Percentiles rank a stretch among this genome's conserved stretches.
These are phyloP conservation scores for Salmo trutta DNA, from an alignment of 2,797 vertebrate genomes.

Conservation along the genomic window DNA sequence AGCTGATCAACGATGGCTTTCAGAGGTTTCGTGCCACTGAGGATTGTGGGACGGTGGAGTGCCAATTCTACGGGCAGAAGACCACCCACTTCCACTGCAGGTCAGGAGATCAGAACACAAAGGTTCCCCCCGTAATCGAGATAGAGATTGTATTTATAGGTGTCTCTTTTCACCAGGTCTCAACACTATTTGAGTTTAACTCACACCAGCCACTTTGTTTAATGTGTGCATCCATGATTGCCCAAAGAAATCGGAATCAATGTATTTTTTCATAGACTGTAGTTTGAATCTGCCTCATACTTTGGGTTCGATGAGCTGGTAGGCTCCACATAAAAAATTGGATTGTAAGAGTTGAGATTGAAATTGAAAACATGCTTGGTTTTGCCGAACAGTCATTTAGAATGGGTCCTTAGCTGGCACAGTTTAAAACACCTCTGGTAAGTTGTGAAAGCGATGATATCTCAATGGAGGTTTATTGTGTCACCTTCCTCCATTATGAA, in stretches of 20 bases:
- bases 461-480: conserved; percentile 34
- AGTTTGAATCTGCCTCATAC: not conserved
- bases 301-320: not conserved
- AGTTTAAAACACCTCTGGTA: conserved; percentile 8
- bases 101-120: conserved; percentile 63
- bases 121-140: not conserved
- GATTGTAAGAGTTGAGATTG: not conserved
- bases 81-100: conserved; percentile 99
- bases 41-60: conserved; percentile 94
- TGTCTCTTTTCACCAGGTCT: not conserved
- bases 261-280: not conserved
- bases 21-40: conserved; percentile 98
- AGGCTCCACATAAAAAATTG: not conserved
- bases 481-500: conserved; percentile 42
- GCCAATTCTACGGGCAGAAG: conserved; percentile 98
- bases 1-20: conserved; percentile 98
- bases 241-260: not conserved
- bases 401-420: conserved; percentile 34
- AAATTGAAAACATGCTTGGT: conserved; percentile 25
- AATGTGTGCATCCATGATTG: not conserved
- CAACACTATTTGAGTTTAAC: not conserved
- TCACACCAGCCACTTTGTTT: not conserved
- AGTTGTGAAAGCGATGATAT: conserved; percentile 26
- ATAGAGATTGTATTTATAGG: not conserved
- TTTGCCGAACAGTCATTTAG: conserved; percentile 27